These are phyloP conservation scores for Formica selysi DNA, from an alignment of 1,140 invertebrate genomes.

Conservation along the genomic window DNA sequence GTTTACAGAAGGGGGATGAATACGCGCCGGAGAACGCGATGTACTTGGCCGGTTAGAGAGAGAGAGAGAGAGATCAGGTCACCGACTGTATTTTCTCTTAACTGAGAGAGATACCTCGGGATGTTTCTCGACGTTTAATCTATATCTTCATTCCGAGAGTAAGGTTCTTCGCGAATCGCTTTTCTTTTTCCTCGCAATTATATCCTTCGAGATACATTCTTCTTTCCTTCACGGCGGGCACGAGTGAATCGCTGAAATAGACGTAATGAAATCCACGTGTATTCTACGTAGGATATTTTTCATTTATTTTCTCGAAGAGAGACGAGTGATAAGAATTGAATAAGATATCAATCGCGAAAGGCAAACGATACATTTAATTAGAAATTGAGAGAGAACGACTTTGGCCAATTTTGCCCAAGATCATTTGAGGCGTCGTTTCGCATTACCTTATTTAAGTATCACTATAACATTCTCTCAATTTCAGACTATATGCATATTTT, in stretches of 20 bases:
- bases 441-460: slow-evolving; percentile 19
- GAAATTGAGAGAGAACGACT: not conserved
- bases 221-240: not conserved
- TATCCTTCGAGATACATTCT: slow-evolving; percentile 17
- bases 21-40: slow-evolving; percentile 53
- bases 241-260: not conserved
- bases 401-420: not conserved
- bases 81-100: slow-evolving; percentile 59
- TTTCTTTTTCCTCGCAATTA: not conserved
- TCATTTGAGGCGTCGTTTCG: not conserved
- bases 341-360: not conserved
- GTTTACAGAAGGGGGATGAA: slow-evolving; percentile 56
- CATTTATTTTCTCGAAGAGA: not conserved
- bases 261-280: not conserved
- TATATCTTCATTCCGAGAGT: not conserved
- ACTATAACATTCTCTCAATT: not conserved
- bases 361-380: not conserved
- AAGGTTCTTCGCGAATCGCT: not conserved
- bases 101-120: slow-evolving; percentile 20
- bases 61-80: slow-evolving; percentile 53
- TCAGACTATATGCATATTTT: slow-evolving; percentile 16
- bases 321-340: not conserved
- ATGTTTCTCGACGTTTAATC: slow-evolving; percentile 27
- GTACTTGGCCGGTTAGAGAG: slow-evolving; percentile 56
- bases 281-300: not conserved